Percentiles rank a stretch among this genome's conserved stretches.
Conservation (phyloP, 2,113 vertebrate genomes). For the Spea bombifrons region DNA sequence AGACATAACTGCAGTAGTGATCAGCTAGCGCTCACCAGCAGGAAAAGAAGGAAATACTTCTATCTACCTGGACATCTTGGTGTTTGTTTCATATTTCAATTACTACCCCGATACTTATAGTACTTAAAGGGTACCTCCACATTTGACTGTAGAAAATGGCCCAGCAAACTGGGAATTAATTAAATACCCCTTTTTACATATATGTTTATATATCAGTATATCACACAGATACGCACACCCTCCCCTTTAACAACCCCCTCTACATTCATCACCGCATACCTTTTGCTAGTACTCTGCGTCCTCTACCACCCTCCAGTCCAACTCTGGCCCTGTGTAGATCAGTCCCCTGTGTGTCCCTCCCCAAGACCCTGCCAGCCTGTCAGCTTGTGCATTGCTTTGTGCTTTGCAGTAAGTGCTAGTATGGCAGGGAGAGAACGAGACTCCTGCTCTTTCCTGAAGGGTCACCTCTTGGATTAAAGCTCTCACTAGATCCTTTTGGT, state of each 20-base stretch:
- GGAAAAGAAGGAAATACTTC: no score
- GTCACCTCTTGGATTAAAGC: constrained; percentile 1
- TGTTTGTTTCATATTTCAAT: no score
- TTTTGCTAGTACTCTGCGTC: background rate
- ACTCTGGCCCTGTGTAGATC: background rate
- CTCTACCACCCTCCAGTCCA: background rate
- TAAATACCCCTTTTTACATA: no score
- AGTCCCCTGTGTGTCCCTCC: constrained; percentile 10
- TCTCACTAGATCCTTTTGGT: background rate
- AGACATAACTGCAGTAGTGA: no score
- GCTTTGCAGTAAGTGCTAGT: constrained; percentile 27
- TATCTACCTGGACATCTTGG: no score
- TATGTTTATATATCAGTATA: background rate
- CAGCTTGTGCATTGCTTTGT: constrained; percentile 11
- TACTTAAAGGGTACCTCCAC: no score
- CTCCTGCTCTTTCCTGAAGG: background rate
- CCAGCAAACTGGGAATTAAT: no score
- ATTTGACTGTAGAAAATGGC: no score
- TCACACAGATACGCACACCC: background rate
- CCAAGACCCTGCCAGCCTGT: constrained; percentile 9
- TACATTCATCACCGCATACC: background rate
- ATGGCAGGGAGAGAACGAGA: constrained; percentile 14
- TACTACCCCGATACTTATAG: no score
- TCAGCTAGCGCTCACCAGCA: no score
- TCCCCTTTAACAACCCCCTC: background rate